Base-by-base conservation (phyloP, 2,888 invertebrate species). In the Graphium colonna region DNA sequence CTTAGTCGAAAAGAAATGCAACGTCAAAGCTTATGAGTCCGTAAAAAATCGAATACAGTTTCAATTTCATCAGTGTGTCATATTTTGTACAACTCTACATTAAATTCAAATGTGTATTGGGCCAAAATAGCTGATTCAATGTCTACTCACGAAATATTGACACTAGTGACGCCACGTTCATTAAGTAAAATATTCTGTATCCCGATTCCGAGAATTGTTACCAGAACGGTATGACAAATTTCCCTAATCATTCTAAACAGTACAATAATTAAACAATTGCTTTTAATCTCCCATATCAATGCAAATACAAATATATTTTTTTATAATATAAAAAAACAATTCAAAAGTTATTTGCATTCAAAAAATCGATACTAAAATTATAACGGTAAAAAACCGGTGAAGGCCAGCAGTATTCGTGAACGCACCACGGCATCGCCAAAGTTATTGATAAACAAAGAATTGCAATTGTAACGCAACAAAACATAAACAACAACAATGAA, bases 381-480 rank as follows among this genome's bases (percentile, higher is more conserved):
- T 21, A 21, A 21, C 21, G 21, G 21, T 21, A 21, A 21, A 21
- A 21, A 21, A 21, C 21, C 21, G 21, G 21, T 17, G 13, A 18
- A 28, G 31, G 39, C 45, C 12, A 18, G 12, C 16, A 28, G 13
- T 39, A 51, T 40, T 40, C 13, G 39, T 21, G 44, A 51, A 44
- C 31, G 38, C 26, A 16, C 28, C 44, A 26, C 40, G 21, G 39
- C 17, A 51, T 17, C 39, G 51, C 51, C 26, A 38, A 21, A 17
- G 43, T 44, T 51, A 51, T 51, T 51, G 45, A 45, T 40, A 51
- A 51, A 51, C 51, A 51, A 44, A 45, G 51, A 43, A 40, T 31
- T 28, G 13, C 48, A 48, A 48, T 31, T 17, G 48, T 48, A 48
- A 17, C 38, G 18, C 39, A 26, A 45, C 51, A 45, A 40, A 45